Base-by-base conservation (phyloP, 1,140 invertebrate genomes). In the Myzus persicae region DNA sequence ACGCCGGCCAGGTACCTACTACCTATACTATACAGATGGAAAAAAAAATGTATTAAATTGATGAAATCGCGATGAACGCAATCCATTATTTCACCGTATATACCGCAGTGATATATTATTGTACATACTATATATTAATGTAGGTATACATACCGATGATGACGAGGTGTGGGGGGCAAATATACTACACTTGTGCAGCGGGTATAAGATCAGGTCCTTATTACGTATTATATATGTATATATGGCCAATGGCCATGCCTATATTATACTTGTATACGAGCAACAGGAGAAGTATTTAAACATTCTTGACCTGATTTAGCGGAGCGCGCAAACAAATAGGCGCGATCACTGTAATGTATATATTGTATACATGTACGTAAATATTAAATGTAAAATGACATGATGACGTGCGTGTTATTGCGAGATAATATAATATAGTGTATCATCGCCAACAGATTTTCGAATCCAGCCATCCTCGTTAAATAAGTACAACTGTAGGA, bases 261-360 rank as follows among this genome's bases (percentile, higher is more conserved):
- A n/a, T 76, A 76, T 76, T 76, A n/a, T 67, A n/a, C 31, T 76
- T 76, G 36, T 76, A n/a, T n/a, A 59, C 22, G 42, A 3, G 59
- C 59, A 76, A n/a, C n/a, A 76, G 31, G 40, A 85, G 84, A 85
- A 51, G 46, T 48, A 38, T 76, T 91, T 91, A 67, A 76, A 82
- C 40, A 91, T 46, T 91, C 67, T 91, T 91, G 90, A 91, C 90
- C 90, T 31, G 42, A 46, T 91, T 91, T 82, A 38, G 38, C 38
- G 31, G 59, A 76, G 59, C 18, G 46, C 36, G 4, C 90, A 40
- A 67, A 44, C 51, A 42, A 91, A 91, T 40, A 24, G 2, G 26
- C 5, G 54, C 44, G 46, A 51, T 38, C 24, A n/a, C 59, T 76
- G 36, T 76, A n/a, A 31, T 59, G 4, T 14, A 51, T 46, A n/a